These are phyloP conservation scores for Hydroisotoma schaefferi DNA, from an alignment of 2,888 invertebrate genomes.

Conservation along the genomic window DNA sequence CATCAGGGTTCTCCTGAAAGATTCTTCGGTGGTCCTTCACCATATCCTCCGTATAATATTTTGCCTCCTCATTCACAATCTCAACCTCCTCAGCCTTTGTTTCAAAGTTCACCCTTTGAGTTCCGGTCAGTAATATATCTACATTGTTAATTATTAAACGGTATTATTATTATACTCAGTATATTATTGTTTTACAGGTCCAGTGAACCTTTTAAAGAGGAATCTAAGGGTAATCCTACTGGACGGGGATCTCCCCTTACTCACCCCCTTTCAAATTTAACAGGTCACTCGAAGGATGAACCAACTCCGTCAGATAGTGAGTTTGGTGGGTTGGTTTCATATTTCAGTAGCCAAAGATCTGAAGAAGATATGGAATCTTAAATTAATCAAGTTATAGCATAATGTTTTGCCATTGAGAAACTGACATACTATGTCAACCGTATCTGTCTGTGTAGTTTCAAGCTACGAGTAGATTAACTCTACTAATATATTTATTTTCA, in stretches of 20 bases:
- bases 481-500: not conserved
- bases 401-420: not conserved
- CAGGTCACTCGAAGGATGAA: conserved; percentile 42
- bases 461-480: not conserved
- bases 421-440: not conserved
- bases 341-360: conserved; percentile 78
- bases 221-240: conserved; percentile 15
- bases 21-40: conserved; percentile 23
- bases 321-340: conserved; percentile 85
- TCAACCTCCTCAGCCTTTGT: conserved; percentile 35
- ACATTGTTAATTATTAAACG: too few relatives aligned
- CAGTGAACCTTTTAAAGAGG: not conserved
- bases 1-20: conserved; percentile 19
- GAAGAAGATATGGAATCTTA: conserved; percentile 82
- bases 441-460: not conserved
- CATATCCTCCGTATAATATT: conserved; percentile 41
- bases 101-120: conserved; percentile 33
- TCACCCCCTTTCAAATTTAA: conserved; percentile 20
- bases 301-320: conserved; percentile 59
- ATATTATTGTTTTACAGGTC: not conserved
- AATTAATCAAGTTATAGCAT: conserved; percentile 48
- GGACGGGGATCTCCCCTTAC: conserved; percentile 22
- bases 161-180: not conserved
- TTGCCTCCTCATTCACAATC: conserved; percentile 40
- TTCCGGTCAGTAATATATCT: too few relatives aligned